A percentile compares a stretch with the other conserved stretches of the same genome.
phyloP scores from a whole-genome alignment of 2,113 vertebrate species.

The Oxygymnocypris stewartii region DNA sequence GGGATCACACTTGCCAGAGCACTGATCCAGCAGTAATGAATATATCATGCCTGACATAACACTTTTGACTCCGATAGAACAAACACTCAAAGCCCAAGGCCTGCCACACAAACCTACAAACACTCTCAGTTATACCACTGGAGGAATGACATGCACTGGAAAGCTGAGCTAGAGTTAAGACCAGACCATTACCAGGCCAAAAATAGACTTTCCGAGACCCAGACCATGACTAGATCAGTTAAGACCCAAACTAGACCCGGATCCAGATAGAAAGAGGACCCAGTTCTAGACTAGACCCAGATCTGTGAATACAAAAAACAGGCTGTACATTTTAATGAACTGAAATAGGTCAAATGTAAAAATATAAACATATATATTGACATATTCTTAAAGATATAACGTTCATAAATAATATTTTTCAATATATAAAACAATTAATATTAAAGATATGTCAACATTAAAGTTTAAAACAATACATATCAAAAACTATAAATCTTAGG shows the following conservation, averaged over 20 bases:
- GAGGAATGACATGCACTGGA: not conserved
- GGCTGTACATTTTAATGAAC: not conserved
- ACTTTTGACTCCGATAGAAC: conserved; percentile 32
- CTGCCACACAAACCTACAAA: conserved; percentile 8
- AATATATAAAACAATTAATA: not conserved
- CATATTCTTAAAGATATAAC: not conserved
- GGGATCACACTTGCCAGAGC: conserved; percentile 76
- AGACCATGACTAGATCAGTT: not conserved
- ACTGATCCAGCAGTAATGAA: conserved; percentile 77
- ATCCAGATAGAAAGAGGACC: not conserved
- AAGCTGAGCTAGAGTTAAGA: conserved; percentile 6
- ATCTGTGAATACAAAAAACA: not conserved
- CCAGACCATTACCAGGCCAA: not conserved
- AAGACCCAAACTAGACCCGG: not conserved
- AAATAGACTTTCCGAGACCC: not conserved
- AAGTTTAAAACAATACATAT: not conserved
- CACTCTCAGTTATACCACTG: not conserved
- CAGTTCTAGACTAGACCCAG: not conserved
- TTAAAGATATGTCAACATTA: not conserved
- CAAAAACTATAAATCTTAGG: not conserved
- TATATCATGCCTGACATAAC: conserved; percentile 73
- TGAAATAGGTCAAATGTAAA: not conserved
- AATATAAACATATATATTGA: not conserved
- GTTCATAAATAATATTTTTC: not conserved
- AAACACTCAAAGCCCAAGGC: conserved; percentile 25